Base-by-base conservation (phyloP, 2,113 vertebrate genomes). In the Pluvialis apricaria region DNA sequence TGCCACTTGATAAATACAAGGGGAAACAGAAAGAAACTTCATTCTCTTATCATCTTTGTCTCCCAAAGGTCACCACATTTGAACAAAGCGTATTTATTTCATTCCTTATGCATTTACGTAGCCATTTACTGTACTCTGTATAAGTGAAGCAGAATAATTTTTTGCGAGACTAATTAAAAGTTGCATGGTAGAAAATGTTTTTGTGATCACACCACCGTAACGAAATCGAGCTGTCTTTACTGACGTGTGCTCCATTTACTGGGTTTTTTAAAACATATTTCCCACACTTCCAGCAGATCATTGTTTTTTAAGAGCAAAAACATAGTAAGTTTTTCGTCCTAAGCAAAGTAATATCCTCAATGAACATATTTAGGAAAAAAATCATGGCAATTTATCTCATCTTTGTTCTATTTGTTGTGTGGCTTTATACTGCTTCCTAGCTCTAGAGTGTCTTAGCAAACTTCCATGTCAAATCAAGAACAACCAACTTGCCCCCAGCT, bases 141-240 rank as follows among this genome's bases (percentile, higher is more conserved):
- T 96, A 96, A 96, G 93, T 88, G 96, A 96, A 95, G 89, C 80
- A 97, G 97, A 87, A 92, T 96, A 95, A 92, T 89, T 94, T 97
- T 94, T 95, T 96, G 94, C 69, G 51, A 82, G 58, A 80, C 92
- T 97, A 97, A 97, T 88, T 87, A 91, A 86, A 96, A 94, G 90
- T 90, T 92, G 75, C 75, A 94, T 76, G 81, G 87, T 92, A 97
- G 91, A 64, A 97, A 97, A 94, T 34, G 34, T 89, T 95, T 97
- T 95, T 96, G 93, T 97, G 96, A 96, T 97, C 97, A 96, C 93
- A 94, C 75, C 78, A 95, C 95, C 94, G 90, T 94, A 96, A 95
- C 84, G 34, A 92, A 97, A 97, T 96, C 60, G 87, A 97, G 95
- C 86, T 92, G 95, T 95, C 95, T 94, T 97, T 94, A 82, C 92